Evolutionary conservation across 2,113 vertebrate genomes (phyloP).

Genomic region (Cyanistes caeruleus): DNA sequence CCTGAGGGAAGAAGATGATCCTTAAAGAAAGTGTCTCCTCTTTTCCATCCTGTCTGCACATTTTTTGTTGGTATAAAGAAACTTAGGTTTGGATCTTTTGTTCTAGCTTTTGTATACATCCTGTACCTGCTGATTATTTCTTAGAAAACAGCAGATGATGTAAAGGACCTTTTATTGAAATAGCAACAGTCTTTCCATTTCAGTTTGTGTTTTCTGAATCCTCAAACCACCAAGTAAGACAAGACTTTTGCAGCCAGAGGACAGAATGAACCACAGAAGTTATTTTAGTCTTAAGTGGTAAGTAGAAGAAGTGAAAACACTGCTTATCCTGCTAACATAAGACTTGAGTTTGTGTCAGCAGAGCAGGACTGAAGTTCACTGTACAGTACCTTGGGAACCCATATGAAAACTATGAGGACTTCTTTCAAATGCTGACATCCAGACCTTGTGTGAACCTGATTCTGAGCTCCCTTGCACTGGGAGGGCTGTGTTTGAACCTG

Average conservation of each 20-base stretch:
- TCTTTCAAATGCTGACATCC: neutral
- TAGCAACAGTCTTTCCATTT: neutral
- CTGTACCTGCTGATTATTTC: neutral
- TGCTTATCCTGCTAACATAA: neutral
- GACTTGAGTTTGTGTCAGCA: neutral
- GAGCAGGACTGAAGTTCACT: neutral
- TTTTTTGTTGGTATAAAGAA: neutral
- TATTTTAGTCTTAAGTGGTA: neutral
- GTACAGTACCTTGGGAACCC: neutral
- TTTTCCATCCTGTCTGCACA: neutral
- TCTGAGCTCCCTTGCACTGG: neutral
- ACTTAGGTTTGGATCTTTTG: neutral
- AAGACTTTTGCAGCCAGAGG: neutral
- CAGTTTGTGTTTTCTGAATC: neutral
- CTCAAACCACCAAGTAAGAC: neutral
- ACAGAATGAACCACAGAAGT: neutral
- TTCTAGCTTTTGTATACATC: neutral
- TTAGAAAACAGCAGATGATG: neutral
- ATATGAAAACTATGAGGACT: neutral
- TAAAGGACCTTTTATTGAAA: neutral
- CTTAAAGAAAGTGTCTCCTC: neutral
- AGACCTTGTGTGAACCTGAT: neutral
- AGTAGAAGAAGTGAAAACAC: conserved; percentile 8
- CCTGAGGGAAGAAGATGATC: neutral
- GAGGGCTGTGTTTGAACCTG: neutral